These are phyloP conservation scores for Eulimnadia texana DNA, from an alignment of 1,140 invertebrate species.

Conservation along the genomic window DNA sequence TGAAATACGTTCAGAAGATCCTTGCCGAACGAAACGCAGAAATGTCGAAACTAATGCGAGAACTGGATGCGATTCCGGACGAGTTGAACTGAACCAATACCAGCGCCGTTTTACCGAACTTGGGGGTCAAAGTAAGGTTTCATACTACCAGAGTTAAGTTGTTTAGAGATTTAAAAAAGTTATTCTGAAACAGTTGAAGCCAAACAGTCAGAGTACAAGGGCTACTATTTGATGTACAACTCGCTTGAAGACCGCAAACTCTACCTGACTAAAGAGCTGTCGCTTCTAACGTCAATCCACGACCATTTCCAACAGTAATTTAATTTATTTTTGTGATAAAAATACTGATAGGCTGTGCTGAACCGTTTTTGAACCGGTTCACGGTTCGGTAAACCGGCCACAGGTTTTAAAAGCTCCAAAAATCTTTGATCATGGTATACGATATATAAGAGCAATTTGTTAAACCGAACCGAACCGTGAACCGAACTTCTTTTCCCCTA, in stretches of 20 bases:
- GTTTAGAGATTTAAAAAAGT: not conserved
- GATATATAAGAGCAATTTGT: constrained; percentile 12
- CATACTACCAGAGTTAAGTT: constrained; percentile 6
- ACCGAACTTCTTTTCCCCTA: no score
- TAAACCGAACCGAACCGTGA: no score
- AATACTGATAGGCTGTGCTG: constrained; percentile 14
- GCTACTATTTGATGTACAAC: constrained; percentile 93
- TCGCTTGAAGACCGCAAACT: constrained; percentile 83
- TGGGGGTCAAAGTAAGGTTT: constrained; percentile 71
- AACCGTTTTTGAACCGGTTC: no score
- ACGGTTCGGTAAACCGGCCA: no score
- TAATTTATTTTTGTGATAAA: no score
- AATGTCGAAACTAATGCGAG: constrained; percentile 56
- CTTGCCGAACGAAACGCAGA: constrained; percentile 68
- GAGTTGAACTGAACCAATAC: constrained; percentile 86
- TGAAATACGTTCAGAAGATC: constrained; percentile 41
- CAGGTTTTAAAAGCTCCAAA: constrained; percentile 13
- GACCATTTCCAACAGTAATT: constrained; percentile 83
- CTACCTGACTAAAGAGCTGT: constrained; percentile 81
- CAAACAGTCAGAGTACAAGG: constrained; percentile 91
- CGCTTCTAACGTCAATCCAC: constrained; percentile 81
- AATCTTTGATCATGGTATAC: constrained; percentile 3
- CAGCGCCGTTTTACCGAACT: constrained; percentile 89
- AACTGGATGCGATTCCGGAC: constrained; percentile 81
- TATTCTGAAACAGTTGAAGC: constrained; percentile 56